phyloP scores from a whole-genome alignment of 2,113 vertebrate species.

The Austrofundulus limnaeus region DNA sequence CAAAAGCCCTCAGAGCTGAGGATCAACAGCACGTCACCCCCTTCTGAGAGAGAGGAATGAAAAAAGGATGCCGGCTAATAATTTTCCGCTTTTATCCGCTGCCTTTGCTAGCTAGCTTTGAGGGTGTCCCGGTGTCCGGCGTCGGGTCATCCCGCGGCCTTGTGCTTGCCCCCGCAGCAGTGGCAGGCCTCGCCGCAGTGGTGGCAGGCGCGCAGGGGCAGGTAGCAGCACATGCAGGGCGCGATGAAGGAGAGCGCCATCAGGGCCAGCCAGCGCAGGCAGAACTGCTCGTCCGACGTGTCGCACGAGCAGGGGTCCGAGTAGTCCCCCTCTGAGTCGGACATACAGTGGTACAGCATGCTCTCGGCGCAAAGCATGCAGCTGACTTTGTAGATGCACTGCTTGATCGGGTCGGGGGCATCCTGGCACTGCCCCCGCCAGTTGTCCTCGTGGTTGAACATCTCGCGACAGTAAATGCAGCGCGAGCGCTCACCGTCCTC shows the following conservation, averaged over 20 bases:
- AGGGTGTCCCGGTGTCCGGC: conserved; percentile 59
- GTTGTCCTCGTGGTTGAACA: conserved; percentile 99
- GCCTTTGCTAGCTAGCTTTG: conserved; percentile 74
- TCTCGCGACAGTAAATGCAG: conserved; percentile 97
- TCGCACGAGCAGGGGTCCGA: conserved; percentile 99
- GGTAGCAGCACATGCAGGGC: conserved; percentile 99
- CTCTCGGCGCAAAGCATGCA: conserved; percentile 99
- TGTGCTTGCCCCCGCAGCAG: conserved; percentile 98
- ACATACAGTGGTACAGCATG: conserved; percentile 99
- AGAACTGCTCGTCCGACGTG: conserved; percentile 97
- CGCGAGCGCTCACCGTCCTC: conserved; percentile 97
- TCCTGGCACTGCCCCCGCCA: conserved; percentile 96
- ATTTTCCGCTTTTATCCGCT: conserved; percentile 72
- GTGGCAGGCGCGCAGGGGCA: conserved; percentile 94
- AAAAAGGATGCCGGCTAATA: conserved; percentile 79
- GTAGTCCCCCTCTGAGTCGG: conserved; percentile 98
- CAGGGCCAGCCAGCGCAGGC: conserved; percentile 97
- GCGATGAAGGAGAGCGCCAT: conserved; percentile 94
- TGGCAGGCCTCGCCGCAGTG: conserved; percentile 95
- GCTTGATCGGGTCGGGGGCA: conserved; percentile 95
- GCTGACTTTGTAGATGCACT: conserved; percentile 98
- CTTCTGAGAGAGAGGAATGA: conserved; percentile 79
- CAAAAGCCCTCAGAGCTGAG: conserved; percentile 85
- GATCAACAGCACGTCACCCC: conserved; percentile 70
- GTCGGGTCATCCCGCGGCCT: conserved; percentile 91